phyloP scores from a whole-genome alignment of 2,888 invertebrate genomes.

The Aphodius sticticus region DNA sequence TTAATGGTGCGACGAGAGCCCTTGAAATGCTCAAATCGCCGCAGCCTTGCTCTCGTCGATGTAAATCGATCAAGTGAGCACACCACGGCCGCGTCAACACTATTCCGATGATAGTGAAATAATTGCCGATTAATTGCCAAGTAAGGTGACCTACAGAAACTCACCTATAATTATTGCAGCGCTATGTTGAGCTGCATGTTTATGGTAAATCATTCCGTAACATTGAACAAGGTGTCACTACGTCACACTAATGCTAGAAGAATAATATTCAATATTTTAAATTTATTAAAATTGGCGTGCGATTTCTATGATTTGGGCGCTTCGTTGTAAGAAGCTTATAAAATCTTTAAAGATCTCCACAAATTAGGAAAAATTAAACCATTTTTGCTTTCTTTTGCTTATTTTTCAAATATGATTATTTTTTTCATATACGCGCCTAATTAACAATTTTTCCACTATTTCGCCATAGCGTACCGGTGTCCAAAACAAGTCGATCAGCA shows the following conservation, averaged over 20 bases:
- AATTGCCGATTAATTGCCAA: neutral
- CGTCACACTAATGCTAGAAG: neutral
- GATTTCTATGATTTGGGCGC: too few species aligned
- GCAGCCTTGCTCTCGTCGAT: neutral
- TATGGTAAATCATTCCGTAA: neutral
- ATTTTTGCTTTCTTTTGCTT: too few species aligned
- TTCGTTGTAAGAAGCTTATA: too few species aligned
- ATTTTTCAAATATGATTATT: too few species aligned
- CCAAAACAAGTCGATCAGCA: too few species aligned
- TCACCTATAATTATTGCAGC: neutral
- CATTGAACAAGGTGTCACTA: neutral
- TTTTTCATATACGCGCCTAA: too few species aligned
- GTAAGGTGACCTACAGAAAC: slow-evolving; percentile 4
- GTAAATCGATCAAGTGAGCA: neutral
- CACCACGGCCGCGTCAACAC: neutral
- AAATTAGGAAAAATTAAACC: too few species aligned
- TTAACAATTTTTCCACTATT: too few species aligned
- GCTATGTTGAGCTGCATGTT: neutral
- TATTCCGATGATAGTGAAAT: neutral
- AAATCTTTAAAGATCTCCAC: too few species aligned
- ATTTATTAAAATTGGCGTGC: neutral
- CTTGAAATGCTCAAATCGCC: neutral
- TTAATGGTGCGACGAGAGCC: neutral
- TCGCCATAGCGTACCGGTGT: too few species aligned
- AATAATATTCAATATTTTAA: neutral